phyloP scores from a whole-genome alignment of 2,888 invertebrate genomes.

The Hololepta plana region DNA sequence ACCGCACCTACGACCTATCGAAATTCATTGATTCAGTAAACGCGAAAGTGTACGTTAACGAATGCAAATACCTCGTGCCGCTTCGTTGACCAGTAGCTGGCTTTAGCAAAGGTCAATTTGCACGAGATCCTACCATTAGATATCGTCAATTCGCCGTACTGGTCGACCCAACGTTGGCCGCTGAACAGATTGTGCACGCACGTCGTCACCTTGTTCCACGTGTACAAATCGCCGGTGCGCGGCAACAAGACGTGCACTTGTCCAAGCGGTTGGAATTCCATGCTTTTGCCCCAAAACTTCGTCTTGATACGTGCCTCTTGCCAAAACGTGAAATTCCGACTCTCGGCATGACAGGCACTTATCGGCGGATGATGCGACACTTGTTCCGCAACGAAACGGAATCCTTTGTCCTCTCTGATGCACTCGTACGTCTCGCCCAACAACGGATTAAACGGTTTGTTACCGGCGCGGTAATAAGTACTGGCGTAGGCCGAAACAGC shows the following conservation, averaged over 20 bases:
- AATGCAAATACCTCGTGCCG: slow-evolving; percentile 44
- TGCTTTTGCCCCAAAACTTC: slow-evolving; percentile 81
- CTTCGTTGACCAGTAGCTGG: slow-evolving; percentile 58
- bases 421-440: slow-evolving; percentile 72
- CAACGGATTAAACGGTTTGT: slow-evolving; percentile 73
- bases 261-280: slow-evolving; percentile 73
- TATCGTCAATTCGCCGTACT: slow-evolving; percentile 67
- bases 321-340: slow-evolving; percentile 59
- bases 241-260: slow-evolving; percentile 42
- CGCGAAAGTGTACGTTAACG: not conserved
- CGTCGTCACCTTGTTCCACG: slow-evolving; percentile 69
- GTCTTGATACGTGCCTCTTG: slow-evolving; percentile 72
- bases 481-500: slow-evolving; percentile 65
- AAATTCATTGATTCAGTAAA: slow-evolving; percentile 4
- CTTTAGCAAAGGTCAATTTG: slow-evolving; percentile 68
- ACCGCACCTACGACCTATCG: slow-evolving; percentile 37
- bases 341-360: slow-evolving; percentile 64
- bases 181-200: slow-evolving; percentile 75
- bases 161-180: slow-evolving; percentile 71
- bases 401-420: slow-evolving; percentile 57
- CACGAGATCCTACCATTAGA: slow-evolving; percentile 44
- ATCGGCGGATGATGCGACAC: slow-evolving; percentile 77
- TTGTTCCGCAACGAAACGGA: slow-evolving; percentile 64
- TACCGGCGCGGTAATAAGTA: slow-evolving; percentile 54
- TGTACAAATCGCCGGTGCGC: slow-evolving; percentile 48